phyloP scores from a whole-genome alignment of 2,113 vertebrate species.

The Sitta europaea region DNA sequence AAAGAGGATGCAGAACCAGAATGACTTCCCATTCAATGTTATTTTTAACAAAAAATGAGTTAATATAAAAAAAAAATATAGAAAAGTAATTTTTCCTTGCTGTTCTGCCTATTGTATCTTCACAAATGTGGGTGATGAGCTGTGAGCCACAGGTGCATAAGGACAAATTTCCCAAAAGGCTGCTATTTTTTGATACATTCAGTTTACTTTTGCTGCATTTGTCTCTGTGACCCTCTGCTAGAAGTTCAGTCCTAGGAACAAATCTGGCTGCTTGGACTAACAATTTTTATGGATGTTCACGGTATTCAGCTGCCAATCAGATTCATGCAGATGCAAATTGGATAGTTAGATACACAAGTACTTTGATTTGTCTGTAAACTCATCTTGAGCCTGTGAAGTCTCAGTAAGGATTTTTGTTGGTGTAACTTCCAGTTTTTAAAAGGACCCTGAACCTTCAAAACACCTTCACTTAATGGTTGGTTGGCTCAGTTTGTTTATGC shows the following conservation, averaged over 20 bases:
- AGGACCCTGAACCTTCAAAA: background rate
- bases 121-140: conserved; percentile 31
- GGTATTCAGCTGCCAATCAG: background rate
- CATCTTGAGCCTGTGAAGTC: background rate
- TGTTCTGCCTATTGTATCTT: conserved; percentile 4
- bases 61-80: background rate
- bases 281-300: background rate
- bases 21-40: background rate
- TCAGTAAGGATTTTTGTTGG: background rate
- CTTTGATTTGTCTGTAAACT: conserved; percentile 30
- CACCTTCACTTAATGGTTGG: background rate
- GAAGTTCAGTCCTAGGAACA: background rate
- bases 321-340: conserved; percentile 28
- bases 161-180: background rate
- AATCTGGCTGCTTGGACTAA: background rate
- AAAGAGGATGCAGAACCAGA: background rate
- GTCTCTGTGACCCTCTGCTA: background rate
- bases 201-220: background rate
- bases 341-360: background rate
- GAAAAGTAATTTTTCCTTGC: background rate
- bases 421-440: background rate
- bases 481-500: background rate
- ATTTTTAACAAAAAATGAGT: background rate
- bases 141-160: background rate
- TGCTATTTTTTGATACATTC: background rate